Base-by-base conservation (phyloP, 2,113 vertebrate species). In the Aldabrachelys gigantea region DNA sequence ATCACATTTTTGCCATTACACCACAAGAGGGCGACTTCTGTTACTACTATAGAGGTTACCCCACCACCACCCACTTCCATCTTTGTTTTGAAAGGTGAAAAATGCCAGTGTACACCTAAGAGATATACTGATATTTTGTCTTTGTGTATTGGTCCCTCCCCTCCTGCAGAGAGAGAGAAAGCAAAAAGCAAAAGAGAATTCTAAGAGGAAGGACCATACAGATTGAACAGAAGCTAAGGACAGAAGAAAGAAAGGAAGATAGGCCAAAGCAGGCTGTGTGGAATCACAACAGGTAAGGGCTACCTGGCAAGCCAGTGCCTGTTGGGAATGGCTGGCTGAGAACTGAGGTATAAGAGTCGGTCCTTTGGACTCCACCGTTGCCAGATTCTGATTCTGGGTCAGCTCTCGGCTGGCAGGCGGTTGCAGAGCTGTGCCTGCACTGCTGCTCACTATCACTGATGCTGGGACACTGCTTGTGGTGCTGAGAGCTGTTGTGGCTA, bases 401-500 rank as follows among this genome's bases (percentile, higher is more conserved):
- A 97, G 98, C 38, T 89, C 90, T 22, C 88, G 84, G 84, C 21
- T 49, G 87, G 91, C 19, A 97, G 97, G 96, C 86, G 96, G 96
- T 86, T 93, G 96, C 87, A 97, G 98, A 96, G 98, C 94, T 82
- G 97, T 95, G 97, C 98, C 97, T 97, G 97, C 91, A 96, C 94
- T 98, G 98, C 98, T 98, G 98, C 98, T 99, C 98, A 99, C 98
- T 99, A 99, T 99, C 98, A 99, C 98, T 94, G 99, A 99, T 91
- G 99, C 99, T 49, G 99, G 99, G 92, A 99, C 98, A 95, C 98
- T 98, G 98, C 98, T 98, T 95, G 98, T 98, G 89, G 93, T 91
- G 86, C 80, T 95, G 95, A 89, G 94, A 25, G 91, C 87, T 19
- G 96, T 93, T 78, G 85, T 84, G 88, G 96, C 95, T 92, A 96